These are phyloP conservation scores for Saimiri boliviensis DNA, from an alignment of 2,113 vertebrate species.

Conservation along the genomic window DNA sequence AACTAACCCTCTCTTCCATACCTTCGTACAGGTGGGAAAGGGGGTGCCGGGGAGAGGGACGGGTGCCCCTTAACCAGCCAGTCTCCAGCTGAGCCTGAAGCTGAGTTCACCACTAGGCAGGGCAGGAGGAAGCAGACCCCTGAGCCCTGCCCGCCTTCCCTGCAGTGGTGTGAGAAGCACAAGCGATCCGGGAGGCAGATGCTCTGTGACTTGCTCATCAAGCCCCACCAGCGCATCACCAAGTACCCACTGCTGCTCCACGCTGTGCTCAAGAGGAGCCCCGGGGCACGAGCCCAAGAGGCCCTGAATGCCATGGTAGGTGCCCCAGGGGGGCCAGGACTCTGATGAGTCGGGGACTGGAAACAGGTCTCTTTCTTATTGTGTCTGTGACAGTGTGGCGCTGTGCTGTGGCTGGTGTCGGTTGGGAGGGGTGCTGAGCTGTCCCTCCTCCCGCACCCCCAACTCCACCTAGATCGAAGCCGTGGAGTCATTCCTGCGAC, in stretches of 20 bases:
- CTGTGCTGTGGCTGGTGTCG: neutral
- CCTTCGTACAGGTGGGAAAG: slow-evolving; percentile 83
- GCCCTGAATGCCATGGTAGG: slow-evolving; percentile 87
- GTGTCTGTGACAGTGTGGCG: accelerated
- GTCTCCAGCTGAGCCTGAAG: neutral
- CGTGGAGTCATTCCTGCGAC: slow-evolving; percentile 89
- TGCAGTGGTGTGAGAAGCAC: slow-evolving; percentile 90
- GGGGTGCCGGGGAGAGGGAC: neutral
- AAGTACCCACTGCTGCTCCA: slow-evolving; percentile 92
- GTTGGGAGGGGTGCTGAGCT: neutral
- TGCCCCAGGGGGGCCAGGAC: neutral
- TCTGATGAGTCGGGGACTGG: neutral
- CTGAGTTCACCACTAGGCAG: neutral
- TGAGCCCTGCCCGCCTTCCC: neutral
- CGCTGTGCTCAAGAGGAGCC: slow-evolving; percentile 89
- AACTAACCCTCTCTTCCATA: slow-evolving; percentile 83
- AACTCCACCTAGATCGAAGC: slow-evolving; percentile 77
- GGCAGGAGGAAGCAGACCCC: neutral
- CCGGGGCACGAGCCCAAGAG: slow-evolving; percentile 76
- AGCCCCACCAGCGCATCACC: slow-evolving; percentile 92
- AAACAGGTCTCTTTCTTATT: neutral
- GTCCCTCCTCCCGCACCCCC: neutral
- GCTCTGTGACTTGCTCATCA: slow-evolving; percentile 90
- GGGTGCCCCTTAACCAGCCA: accelerated
- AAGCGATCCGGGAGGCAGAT: slow-evolving; percentile 89